Conservation (phyloP, 1,140 invertebrate species). For the Drosophila oshimai region DNA sequence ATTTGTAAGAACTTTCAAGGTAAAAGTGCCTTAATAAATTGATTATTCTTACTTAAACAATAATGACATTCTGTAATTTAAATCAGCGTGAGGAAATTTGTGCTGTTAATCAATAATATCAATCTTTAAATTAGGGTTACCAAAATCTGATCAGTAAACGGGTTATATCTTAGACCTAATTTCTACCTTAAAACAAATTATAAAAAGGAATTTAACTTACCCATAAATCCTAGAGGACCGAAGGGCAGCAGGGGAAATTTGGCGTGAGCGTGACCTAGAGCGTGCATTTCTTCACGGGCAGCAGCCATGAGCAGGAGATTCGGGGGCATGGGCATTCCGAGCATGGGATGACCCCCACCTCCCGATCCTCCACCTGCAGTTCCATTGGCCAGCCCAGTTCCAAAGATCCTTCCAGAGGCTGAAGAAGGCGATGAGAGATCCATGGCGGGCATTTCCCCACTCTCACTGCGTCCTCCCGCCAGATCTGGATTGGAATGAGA, state of each 20-base stretch:
- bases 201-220: slow-evolving; percentile 48
- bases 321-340: slow-evolving; percentile 71
- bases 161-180: neutral
- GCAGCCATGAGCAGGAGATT: slow-evolving; percentile 78
- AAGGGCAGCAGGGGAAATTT: slow-evolving; percentile 88
- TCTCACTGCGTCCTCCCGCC: slow-evolving; percentile 33
- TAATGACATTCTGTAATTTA: no score
- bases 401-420: slow-evolving; percentile 46
- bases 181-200: neutral
- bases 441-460: slow-evolving; percentile 59
- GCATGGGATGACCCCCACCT: slow-evolving; percentile 36
- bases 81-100: no score
- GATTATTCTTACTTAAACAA: no score
- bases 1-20: no score
- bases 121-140: no score
- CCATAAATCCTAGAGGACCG: slow-evolving; percentile 89
- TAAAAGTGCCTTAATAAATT: no score
- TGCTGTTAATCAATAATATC: no score
- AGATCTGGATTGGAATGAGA: slow-evolving; percentile 47
- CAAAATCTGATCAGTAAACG: no score
- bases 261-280: slow-evolving; percentile 62
- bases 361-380: slow-evolving; percentile 13
- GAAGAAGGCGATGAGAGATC: slow-evolving; percentile 67
- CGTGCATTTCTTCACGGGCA: slow-evolving; percentile 75
- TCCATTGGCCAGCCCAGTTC: slow-evolving; percentile 34